Evolutionary conservation across 2,113 vertebrate genomes (phyloP).

Genomic region (Gnathochromis pfefferi): DNA sequence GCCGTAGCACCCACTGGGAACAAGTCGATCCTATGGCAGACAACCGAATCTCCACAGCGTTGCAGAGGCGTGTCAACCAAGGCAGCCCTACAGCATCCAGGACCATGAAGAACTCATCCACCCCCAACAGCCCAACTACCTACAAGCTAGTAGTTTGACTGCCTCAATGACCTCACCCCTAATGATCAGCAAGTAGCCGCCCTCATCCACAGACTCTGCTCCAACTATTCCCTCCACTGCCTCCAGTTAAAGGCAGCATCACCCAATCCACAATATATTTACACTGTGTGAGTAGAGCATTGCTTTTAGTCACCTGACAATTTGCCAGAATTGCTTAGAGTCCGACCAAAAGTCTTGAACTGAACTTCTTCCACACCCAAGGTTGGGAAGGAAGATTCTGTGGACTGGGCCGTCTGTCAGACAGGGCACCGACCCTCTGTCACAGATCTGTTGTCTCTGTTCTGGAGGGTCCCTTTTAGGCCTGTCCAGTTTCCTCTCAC

Average conservation of each 20-base stretch:
- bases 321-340: rapidly evolving
- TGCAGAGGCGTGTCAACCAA: neutral
- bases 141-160: neutral
- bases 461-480: neutral
- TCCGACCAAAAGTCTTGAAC: rapidly evolving
- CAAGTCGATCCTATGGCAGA: neutral
- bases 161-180: neutral
- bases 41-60: rapidly evolving
- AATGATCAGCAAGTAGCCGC: neutral
- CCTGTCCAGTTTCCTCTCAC: neutral
- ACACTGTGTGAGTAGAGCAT: neutral
- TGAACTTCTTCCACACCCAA: neutral
- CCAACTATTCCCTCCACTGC: neutral
- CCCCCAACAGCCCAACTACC: neutral
- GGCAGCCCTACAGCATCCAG: neutral
- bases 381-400: neutral
- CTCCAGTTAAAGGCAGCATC: neutral
- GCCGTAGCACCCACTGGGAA: neutral
- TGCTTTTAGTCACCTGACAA: neutral
- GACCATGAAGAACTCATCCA: neutral
- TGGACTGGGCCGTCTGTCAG: neutral
- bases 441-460: neutral
- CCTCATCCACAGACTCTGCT: neutral
- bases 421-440: neutral
- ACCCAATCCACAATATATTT: neutral